Base-by-base conservation (phyloP, 2,113 vertebrate species). In the Leucopsar rothschildi region DNA sequence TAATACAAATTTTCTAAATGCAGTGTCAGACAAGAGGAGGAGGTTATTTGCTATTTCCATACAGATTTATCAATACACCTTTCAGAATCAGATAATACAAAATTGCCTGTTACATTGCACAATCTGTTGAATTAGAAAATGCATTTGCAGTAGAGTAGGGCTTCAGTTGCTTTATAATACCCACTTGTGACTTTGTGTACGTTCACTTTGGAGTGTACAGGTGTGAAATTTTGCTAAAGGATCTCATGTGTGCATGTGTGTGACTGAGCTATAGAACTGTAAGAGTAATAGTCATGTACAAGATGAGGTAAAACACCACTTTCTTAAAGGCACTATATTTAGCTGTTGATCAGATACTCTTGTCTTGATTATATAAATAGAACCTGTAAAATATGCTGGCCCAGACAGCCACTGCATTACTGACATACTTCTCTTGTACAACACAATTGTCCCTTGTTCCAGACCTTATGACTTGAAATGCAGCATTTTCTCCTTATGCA, bases 291-390 rank as follows among this genome's bases (percentile, higher is more conserved):
- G 60, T 76, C 40, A 12, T 49, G 17, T 65, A 33, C 49, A 61
- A 42, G 75, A 37, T 85, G 35, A 95, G 88, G 78, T 92, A 75
- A 96, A 95, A 17, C 88, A 92, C 91, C 94, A 90, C 90, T 95
- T 91, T 76, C 55, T 56, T 75, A 47, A 83, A 89, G 73, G 80
- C 88, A 83, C 90, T 96, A 44, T 94, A 29, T 92, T 90, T 86
- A 91, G 45, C 35, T 90, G 39, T 92, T 87, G 52, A 71, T 88
- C 81, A 91, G 87, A 91, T 93, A 57, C 44, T 96, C 79, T 86
- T 73, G 77, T 88, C 82, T 86, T 94, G 90, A 94, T 86, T 77
- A 66, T 88, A 88, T 81, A 87, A 82, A 90, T 56, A 95, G 91
- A 76, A 85, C 37, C 80, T 89, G 20, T 15, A 75, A 77, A 90